Conservation (phyloP, 1,140 invertebrate genomes). For the Elymnias hypermnestra region DNA sequence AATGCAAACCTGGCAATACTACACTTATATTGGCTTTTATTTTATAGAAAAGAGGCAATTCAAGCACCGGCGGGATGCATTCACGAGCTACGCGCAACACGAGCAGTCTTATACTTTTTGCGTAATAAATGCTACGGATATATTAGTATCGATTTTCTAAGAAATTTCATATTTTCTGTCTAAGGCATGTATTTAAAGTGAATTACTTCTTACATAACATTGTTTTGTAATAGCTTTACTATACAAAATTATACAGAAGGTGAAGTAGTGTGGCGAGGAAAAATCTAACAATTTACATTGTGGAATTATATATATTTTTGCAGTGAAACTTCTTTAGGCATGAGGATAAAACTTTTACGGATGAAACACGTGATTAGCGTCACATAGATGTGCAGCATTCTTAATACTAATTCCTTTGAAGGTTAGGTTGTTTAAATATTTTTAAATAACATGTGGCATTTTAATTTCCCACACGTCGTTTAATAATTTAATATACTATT, state of each 20-base stretch:
- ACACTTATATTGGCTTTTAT: slow-evolving; percentile 40
- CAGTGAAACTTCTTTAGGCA: no score
- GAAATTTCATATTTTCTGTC: slow-evolving; percentile 8
- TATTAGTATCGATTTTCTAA: slow-evolving; percentile 33
- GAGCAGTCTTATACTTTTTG: slow-evolving; percentile 32
- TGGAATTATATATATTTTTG: no score
- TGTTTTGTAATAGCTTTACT: not conserved
- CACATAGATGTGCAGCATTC: no score
- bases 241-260: not conserved
- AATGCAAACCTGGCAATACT: not conserved
- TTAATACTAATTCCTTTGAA: no score
- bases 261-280: no score
- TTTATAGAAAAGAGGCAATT: slow-evolving; percentile 44
- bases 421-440: no score
- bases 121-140: slow-evolving; percentile 36
- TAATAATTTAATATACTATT: no score
- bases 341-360: no score
- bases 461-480: no score
- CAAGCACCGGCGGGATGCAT: slow-evolving; percentile 25
- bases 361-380: no score
- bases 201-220: not conserved
- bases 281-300: no score
- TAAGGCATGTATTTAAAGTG: not conserved
- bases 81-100: slow-evolving; percentile 22
- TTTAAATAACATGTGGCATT: no score